Percentiles rank a stretch among this genome's conserved stretches.
Conservation (phyloP, 2,113 vertebrate genomes). For the Sapayoa aenigma region DNA sequence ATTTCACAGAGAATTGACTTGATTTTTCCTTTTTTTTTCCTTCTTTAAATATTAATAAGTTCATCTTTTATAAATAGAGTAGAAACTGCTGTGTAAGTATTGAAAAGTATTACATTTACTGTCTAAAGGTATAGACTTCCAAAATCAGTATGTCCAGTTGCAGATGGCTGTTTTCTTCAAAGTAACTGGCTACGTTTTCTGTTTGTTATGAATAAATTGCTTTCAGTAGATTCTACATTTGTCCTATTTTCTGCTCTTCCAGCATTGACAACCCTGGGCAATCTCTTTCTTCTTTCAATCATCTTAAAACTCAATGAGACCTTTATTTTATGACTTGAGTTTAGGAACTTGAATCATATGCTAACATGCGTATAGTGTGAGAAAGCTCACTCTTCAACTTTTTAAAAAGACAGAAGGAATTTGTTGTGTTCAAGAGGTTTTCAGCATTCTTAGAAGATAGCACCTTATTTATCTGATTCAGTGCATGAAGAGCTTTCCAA, state of each 20-base stretch:
- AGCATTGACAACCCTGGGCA: not conserved
- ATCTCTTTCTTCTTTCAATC: not conserved
- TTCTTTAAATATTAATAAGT: conserved; percentile 15
- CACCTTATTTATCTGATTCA: conserved; percentile 24
- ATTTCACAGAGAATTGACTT: conserved; percentile 6
- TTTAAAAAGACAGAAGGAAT: not conserved
- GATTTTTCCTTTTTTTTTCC: not conserved
- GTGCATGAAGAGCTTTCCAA: not conserved
- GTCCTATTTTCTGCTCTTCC: not conserved
- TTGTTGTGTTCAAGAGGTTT: not conserved
- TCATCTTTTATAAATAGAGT: not conserved
- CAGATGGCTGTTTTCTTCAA: not conserved
- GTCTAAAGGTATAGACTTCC: not conserved
- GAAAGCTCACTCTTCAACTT: not conserved
- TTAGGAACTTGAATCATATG: not conserved
- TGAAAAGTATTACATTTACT: not conserved
- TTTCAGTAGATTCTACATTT: conserved; percentile 1
- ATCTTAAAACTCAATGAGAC: not conserved
- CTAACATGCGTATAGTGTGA: not conserved
- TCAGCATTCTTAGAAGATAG: not conserved
- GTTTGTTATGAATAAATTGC: not conserved
- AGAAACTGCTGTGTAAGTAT: not conserved
- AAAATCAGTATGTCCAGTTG: not conserved
- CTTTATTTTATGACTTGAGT: not conserved
- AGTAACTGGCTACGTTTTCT: not conserved